Evolutionary conservation across 2,888 invertebrate genomes (phyloP), one percentile per base, ranked within the genome.

Genomic region (Gymnocheta viridis): DNA sequence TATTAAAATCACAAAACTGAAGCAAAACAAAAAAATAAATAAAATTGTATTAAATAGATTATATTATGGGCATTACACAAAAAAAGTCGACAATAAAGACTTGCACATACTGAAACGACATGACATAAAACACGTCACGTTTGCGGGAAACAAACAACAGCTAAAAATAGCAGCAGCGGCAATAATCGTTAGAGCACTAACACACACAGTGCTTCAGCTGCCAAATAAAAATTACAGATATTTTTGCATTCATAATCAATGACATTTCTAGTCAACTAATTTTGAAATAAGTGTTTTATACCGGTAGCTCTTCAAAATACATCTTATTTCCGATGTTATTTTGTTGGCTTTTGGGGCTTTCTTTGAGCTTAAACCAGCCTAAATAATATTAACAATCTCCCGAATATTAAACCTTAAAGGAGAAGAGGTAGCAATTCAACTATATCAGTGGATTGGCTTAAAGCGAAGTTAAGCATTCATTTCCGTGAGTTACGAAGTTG

Each of bases 61-160:
- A 51, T 41, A 58, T 32, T 35, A 77, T 74, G 74, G 41, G n/a
- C 44, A 44, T 54, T 58, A 27, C 29, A 73, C 5, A 44, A 22
- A 19, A 49, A 49, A 49, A 44, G 17, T 14, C 17, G 51, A 22
- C 12, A 74, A 56, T 35, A 47, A 27, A 58, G 54, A 38, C 24
- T 19, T 17, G 19, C 49, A 41, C n/a, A 69, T 17, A 29, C 44
- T 56, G 38, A 56, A 56, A 77, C 66, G 72, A 80, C 82, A 78
- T 70, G 73, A 60, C 60, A 69, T 29, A 79, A 74, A 82, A 76
- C 82, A 79, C 78, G 74, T 79, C 82, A 82, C 74, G 82, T 82
- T 79, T 82, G 82, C 51, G 73, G 62, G 41, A 69, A 78, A 82
- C 60, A 56, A 76, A 9, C 62, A 64, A 69, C 82, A 60, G 44